Percentiles rank a stretch among this genome's conserved stretches.
phyloP scores from a whole-genome alignment of 2,797 vertebrate genomes.

The Myotis vivesi region DNA sequence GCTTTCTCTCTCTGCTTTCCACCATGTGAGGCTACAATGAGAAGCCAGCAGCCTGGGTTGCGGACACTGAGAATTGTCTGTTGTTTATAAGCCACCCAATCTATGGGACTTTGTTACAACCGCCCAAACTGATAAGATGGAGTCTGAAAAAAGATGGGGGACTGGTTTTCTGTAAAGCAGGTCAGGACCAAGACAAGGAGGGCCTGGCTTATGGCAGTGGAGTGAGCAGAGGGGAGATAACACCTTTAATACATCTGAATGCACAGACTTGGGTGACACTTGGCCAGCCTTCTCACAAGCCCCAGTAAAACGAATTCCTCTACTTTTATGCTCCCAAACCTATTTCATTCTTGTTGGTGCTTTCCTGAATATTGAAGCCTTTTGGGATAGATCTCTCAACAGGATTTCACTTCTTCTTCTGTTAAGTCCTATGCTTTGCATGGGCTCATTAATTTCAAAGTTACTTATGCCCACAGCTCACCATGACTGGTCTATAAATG shows the following conservation, averaged over 20 bases:
- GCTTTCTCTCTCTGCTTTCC: not conserved
- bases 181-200: not conserved
- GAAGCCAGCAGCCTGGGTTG: too few species aligned
- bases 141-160: not conserved
- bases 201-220: not conserved
- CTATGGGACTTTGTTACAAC: not conserved
- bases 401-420: not conserved
- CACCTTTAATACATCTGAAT: not conserved
- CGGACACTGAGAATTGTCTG: not conserved
- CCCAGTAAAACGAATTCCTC: not conserved
- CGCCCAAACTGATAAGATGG: not conserved
- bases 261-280: not conserved
- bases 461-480: not conserved
- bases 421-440: not conserved
- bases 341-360: not conserved
- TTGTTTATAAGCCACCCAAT: not conserved
- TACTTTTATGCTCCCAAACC: not conserved
- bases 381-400: not conserved
- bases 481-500: not conserved
- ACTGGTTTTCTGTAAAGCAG: not conserved
- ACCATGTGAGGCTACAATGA: not conserved
- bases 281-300: not conserved
- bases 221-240: not conserved
- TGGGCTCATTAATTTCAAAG: not conserved
- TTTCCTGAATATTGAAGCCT: not conserved